Evolutionary conservation across 2,797 vertebrate genomes (phyloP).

Genomic region (Pseudomugil tenellus): DNA sequence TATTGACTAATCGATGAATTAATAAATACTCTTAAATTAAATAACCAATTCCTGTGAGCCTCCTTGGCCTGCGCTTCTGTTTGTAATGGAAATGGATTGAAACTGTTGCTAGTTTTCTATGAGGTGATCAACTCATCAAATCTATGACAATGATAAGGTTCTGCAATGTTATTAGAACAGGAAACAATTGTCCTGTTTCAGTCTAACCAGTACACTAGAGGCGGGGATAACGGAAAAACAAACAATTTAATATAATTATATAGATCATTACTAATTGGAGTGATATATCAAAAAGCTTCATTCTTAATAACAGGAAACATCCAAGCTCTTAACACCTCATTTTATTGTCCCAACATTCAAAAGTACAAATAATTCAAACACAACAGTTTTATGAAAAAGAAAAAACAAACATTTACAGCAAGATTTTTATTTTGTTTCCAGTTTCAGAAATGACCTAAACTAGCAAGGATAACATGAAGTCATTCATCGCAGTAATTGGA

Average conservation of each 20-base stretch:
- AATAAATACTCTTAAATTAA: background rate
- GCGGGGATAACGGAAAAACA: background rate
- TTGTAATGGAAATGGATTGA: background rate
- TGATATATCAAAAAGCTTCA: conserved; percentile 13
- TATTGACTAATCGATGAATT: background rate
- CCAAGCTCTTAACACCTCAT: conserved; percentile 99
- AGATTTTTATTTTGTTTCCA: conserved; percentile 93
- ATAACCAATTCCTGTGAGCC: background rate
- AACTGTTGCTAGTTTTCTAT: background rate
- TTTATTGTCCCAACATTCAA: conserved; percentile 99
- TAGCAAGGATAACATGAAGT: conserved; percentile 99
- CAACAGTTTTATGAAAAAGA: conserved; percentile 98
- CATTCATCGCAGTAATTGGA: conserved; percentile 96
- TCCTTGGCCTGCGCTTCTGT: background rate
- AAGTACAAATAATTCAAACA: conserved; percentile 99
- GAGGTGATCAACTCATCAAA: background rate
- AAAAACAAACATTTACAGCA: conserved; percentile 98
- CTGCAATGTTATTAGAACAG: background rate
- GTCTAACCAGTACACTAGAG: background rate
- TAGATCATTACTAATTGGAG: background rate
- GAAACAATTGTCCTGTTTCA: background rate
- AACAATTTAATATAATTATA: background rate
- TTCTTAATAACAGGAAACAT: conserved; percentile 74
- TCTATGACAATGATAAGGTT: background rate
- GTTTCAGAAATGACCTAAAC: conserved; percentile 99